Base-by-base conservation (phyloP, 2,113 vertebrate species). In the Smithornis capensis region DNA sequence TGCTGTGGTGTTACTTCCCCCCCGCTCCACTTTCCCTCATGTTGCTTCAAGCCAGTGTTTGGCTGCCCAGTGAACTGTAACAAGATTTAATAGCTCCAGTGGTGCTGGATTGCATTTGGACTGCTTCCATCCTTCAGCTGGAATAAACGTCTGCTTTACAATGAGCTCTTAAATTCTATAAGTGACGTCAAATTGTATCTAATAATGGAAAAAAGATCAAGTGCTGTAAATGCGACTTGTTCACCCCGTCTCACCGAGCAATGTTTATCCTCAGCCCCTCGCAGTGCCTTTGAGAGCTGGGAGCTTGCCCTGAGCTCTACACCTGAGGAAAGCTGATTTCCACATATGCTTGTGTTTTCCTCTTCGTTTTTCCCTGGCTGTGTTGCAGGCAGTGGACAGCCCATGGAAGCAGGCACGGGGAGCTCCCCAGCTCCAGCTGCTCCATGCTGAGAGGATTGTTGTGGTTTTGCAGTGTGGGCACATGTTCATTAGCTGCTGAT, bases 151-250 rank as follows among this genome's bases (percentile, higher is more conserved):
- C 75, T 86, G 89, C 95, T 95, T 97, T 83, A 57, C 95, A 95
- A 29, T 80, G 93, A 96, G 81, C 96, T 92, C 83, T 95, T 89
- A 57, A 96, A 94, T 95, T 94, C 95, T 93, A 6, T 83, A 92
- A 79, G 94, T 97, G 98, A 98, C 88, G 89, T 98, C 98, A 97
- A 96, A 88, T 94, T 87, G 88, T 47, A 38, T 95, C 97, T 97
- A 95, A 96, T 97, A 96, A 85, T 52, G 85, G 97, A 94, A 97
- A 96, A 96, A 91, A 96, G 96, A 97, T 97, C 93, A 95, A 91
- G 82, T 90, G 15, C 91, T 76, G 49, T 83, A 93, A 96, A 94
- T 71, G 91, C 6, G 4, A 50, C 86, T 94, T 18, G 28, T 29
- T 82, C 0, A 0, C 78, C 56, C 19, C 31, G 55, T 31, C 37